Conservation (phyloP, 2,888 invertebrate genomes). For the Eupithecia insigniata region DNA sequence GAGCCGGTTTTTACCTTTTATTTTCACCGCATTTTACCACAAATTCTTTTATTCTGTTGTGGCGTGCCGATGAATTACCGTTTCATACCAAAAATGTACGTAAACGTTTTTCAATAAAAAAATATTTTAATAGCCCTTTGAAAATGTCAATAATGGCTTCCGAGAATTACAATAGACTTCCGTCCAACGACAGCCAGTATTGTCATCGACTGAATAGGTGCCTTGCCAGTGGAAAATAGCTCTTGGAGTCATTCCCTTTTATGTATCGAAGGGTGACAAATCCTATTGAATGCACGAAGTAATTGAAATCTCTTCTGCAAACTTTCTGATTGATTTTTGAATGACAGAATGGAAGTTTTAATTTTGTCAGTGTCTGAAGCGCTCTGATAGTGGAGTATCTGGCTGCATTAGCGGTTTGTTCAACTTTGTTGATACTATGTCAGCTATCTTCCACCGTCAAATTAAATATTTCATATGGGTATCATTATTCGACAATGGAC, state of each 20-base stretch:
- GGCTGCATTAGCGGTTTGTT: not conserved
- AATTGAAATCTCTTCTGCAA: conserved; percentile 64
- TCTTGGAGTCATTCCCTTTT: conserved; percentile 72
- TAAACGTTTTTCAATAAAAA: conserved; percentile 72
- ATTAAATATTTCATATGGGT: too few relatives aligned
- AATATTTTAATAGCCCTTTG: conserved; percentile 78
- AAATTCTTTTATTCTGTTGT: conserved; percentile 50
- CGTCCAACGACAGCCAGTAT: conserved; percentile 74
- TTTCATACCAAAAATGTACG: conserved; percentile 54
- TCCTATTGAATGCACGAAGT: conserved; percentile 62
- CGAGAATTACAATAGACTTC: conserved; percentile 77
- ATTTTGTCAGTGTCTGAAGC: conserved; percentile 9
- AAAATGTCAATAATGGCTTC: conserved; percentile 81
- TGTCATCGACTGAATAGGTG: conserved; percentile 72
- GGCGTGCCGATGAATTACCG: conserved; percentile 57
- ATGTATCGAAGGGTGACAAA: conserved; percentile 69
- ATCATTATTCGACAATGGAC: not conserved
- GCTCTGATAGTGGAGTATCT: conserved; percentile 14
- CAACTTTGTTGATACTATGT: not conserved
- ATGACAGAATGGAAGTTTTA: conserved; percentile 14
- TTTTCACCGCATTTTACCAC: conserved; percentile 37
- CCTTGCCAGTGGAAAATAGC: conserved; percentile 75
- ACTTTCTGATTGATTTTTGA: conserved; percentile 42
- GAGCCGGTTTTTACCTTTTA: not conserved
- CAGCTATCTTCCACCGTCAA: too few relatives aligned